Evolutionary conservation across 2,888 invertebrate genomes (phyloP), one percentile per base, ranked within the genome.

Genomic region (Aplocera efformata): DNA sequence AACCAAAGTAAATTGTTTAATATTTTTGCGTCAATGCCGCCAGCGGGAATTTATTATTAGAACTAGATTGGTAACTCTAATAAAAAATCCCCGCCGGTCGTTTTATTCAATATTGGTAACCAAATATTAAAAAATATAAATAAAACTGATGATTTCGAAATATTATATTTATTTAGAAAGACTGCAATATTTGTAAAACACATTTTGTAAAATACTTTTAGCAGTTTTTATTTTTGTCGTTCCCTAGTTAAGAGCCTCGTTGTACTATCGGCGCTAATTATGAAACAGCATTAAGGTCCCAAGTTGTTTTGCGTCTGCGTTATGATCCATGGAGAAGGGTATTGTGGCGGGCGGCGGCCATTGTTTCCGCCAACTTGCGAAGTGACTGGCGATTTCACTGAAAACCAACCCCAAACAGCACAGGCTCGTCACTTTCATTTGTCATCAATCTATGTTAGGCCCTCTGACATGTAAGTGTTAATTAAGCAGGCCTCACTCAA

Each of bases 391-490:
- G 71, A 65, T 85, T 85, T 84, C 61, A 42, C 65, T 64, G 50
- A 75, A 72, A 71, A 71, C 68, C 76, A 72, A 66, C 69, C 71
- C 73, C 59, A 76, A 67, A 72, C 72, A 68, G 70, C 68, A 74
- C 72, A 58, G 73, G 73, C 74, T 82, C 85, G 85, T 85, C 88
- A 88, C 84, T 84, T 81, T 84, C 82, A 79, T 81, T 80, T 86
- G 86, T 86, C 86, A 88, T 88, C 88, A 88, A 88, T 88, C 88
- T 86, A 84, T 81, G 86, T 88, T 85, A 85, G 77, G 71, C 68
- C 64, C 68, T 72, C 79, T 84, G 86, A 86, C 86, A 85, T 83
- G 86, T 80, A 86, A 86, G 86, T 88, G 85, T 85, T 88, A 88
- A 88, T 88, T 86, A 86, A 85, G 83, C 82, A 83, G 77, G 73